Percentiles rank a stretch among this genome's conserved stretches.
Evolutionary conservation across 2,888 invertebrate species (phyloP).

Genomic region (Eledone cirrhosa): DNA sequence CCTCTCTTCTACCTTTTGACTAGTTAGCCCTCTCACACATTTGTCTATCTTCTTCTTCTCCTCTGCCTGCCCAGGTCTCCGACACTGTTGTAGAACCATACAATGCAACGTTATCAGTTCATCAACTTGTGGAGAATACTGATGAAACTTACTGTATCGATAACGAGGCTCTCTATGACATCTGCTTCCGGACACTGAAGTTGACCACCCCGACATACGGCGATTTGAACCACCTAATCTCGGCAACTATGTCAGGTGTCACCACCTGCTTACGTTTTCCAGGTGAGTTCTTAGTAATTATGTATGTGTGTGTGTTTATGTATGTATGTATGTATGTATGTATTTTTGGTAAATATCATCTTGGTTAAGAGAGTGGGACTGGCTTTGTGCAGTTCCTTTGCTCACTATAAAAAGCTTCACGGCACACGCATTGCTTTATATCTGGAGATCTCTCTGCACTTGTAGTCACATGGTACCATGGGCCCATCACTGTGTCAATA

Average conservation of each 20-base stretch:
- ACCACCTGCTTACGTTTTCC: slow-evolving; percentile 91
- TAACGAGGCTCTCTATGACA: slow-evolving; percentile 88
- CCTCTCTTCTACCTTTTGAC: too few species aligned
- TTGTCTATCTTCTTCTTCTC: background rate
- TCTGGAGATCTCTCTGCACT: too few species aligned
- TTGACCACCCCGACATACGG: slow-evolving; percentile 84
- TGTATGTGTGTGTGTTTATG: background rate
- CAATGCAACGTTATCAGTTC: slow-evolving; percentile 81
- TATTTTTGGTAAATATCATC: background rate
- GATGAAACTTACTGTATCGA: slow-evolving; percentile 90
- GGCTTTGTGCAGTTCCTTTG: too few species aligned
- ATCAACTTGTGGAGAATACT: slow-evolving; percentile 81
- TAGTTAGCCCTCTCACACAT: too few species aligned
- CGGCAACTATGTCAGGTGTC: slow-evolving; percentile 70
- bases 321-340: background rate
- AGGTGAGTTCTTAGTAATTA: slow-evolving; percentile 62
- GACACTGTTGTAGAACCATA: slow-evolving; percentile 79
- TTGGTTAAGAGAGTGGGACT: too few species aligned
- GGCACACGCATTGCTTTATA: too few species aligned
- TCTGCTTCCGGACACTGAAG: slow-evolving; percentile 87
- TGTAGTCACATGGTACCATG: too few species aligned
- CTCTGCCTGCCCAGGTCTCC: slow-evolving; percentile 71
- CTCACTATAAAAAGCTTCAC: too few species aligned
- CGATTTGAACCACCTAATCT: slow-evolving; percentile 83
- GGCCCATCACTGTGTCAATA: too few species aligned